Evolutionary conservation across 2,888 invertebrate species (phyloP).

Genomic region (Leucophora obtusa): DNA sequence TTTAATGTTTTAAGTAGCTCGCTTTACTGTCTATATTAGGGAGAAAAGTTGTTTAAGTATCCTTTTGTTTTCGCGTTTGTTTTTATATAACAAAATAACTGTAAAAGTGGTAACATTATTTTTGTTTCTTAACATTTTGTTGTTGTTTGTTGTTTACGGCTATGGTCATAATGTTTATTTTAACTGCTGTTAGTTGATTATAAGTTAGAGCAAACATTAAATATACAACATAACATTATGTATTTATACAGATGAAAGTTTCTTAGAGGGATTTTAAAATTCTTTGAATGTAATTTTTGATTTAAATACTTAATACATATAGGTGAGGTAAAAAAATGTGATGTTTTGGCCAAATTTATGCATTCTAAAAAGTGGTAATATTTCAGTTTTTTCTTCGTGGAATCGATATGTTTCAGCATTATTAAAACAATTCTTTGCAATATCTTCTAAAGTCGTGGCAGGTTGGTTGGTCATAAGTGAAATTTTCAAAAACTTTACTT

Average conservation of each 20-base stretch:
- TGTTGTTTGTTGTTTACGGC: constrained; percentile 13
- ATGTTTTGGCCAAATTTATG: too few relatives aligned
- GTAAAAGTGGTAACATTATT: constrained; percentile 73
- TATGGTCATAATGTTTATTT: constrained; percentile 35
- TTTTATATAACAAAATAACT: constrained; percentile 67
- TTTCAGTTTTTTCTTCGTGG: too few relatives aligned
- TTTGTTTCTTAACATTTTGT: constrained; percentile 12
- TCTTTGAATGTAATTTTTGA: too few relatives aligned
- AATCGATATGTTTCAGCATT: too few relatives aligned
- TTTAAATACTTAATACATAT: too few relatives aligned
- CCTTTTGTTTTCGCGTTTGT: constrained; percentile 48
- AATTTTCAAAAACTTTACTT: too few relatives aligned
- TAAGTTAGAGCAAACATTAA: neutral
- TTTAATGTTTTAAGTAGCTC: constrained; percentile 72
- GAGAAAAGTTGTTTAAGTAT: constrained; percentile 54
- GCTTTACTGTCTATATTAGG: constrained; percentile 59
- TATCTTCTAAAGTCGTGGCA: too few relatives aligned
- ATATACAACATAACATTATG: neutral
- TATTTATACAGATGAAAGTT: neutral
- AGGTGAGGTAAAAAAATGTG: too few relatives aligned
- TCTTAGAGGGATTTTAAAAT: neutral
- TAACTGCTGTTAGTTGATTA: constrained; percentile 15
- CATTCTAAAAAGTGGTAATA: too few relatives aligned
- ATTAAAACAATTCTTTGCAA: too few relatives aligned
- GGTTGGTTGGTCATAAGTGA: too few relatives aligned